Conservation (phyloP, 2,797 vertebrate species). For the Siniperca undulata region DNA sequence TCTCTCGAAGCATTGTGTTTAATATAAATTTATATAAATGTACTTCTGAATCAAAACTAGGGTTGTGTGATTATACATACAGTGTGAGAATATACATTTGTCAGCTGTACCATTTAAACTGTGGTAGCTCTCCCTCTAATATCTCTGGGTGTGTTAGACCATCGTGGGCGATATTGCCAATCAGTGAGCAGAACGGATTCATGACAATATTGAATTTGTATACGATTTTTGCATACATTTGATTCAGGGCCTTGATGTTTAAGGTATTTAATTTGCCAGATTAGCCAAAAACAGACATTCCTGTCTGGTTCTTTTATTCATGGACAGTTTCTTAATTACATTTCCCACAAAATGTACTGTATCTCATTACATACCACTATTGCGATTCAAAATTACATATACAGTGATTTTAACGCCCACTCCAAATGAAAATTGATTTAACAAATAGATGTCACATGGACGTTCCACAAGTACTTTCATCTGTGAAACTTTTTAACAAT, state of each 20-base stretch:
- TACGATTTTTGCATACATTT: no score
- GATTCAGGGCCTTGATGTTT: no score
- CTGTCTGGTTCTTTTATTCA: not conserved
- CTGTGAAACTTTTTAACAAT: not conserved
- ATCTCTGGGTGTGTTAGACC: not conserved
- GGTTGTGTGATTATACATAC: not conserved
- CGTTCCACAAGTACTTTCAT: not conserved
- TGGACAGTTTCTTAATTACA: not conserved
- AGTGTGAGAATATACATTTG: not conserved
- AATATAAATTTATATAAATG: not conserved
- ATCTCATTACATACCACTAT: not conserved
- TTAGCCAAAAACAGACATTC: no score
- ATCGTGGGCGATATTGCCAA: not conserved
- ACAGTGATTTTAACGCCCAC: not conserved
- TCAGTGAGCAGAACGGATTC: no score
- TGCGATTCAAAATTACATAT: not conserved
- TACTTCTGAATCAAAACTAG: not conserved
- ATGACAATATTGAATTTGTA: no score
- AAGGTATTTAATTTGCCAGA: no score
- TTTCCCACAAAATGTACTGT: not conserved
- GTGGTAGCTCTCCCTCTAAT: not conserved
- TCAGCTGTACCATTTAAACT: not conserved
- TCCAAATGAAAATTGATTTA: not conserved
- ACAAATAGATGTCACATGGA: not conserved
- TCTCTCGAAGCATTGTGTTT: not conserved